Percentiles rank a stretch among this genome's conserved stretches.
Conservation (phyloP, 1,140 invertebrate genomes). For the Bactericera cockerelli region DNA sequence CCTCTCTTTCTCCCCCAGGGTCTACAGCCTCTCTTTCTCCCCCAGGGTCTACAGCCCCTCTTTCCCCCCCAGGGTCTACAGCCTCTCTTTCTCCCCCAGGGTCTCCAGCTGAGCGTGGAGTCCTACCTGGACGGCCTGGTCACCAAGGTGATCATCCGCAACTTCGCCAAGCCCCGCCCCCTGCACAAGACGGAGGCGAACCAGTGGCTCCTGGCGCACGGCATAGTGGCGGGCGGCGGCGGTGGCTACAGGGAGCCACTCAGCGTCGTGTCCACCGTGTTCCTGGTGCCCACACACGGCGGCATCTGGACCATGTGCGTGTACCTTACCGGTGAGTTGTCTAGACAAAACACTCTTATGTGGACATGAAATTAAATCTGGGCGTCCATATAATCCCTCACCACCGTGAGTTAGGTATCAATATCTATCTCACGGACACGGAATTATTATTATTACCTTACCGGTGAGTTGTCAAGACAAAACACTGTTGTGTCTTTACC, state of each 20-base stretch:
- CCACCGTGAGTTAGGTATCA: too few relatives aligned
- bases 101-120: conserved; percentile 16
- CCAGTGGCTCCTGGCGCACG: neutral
- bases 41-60: too few relatives aligned
- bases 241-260: neutral
- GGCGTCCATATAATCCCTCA: too few relatives aligned
- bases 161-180: conserved; percentile 21
- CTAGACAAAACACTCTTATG: too few relatives aligned
- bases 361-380: too few relatives aligned
- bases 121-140: conserved; percentile 30
- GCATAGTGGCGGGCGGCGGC: neutral
- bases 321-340: conserved; percentile 47
- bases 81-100: too few relatives aligned
- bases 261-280: conserved; percentile 32
- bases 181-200: neutral
- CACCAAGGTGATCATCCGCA: conserved; percentile 30
- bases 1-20: too few relatives aligned
- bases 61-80: too few relatives aligned
- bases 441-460: too few relatives aligned
- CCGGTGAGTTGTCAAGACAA: too few relatives aligned
- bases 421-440: too few relatives aligned
- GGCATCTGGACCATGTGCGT: conserved; percentile 76
- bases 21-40: too few relatives aligned
- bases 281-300: conserved; percentile 67
- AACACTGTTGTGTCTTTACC: conserved; percentile 56